Evolutionary conservation across 2,797 vertebrate species (phyloP).

Genomic region (Arnoldichthys spilopterus): DNA sequence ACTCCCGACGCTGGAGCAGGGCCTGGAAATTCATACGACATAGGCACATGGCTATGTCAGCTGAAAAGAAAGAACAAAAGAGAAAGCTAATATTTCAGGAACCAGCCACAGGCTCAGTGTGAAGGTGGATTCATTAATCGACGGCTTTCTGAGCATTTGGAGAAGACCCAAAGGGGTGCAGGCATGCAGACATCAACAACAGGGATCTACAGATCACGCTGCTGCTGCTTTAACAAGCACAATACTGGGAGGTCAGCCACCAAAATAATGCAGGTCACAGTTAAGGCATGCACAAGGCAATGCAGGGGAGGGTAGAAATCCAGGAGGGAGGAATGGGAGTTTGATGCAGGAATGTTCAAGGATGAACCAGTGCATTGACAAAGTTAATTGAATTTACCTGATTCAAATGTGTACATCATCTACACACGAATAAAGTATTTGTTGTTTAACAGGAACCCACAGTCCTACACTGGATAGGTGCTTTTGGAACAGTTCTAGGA

Average conservation of each 20-base stretch:
- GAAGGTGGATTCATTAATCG: conserved; percentile 21
- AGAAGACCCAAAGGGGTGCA: conserved; percentile 17
- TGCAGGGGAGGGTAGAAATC: conserved; percentile 28
- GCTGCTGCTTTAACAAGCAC: conserved; percentile 52
- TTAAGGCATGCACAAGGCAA: conserved; percentile 48
- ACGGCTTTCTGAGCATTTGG: conserved; percentile 2
- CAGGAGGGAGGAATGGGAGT: not conserved
- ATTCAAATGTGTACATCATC: not conserved
- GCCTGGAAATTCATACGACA: conserved; percentile 1
- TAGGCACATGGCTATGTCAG: not conserved
- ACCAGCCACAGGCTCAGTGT: conserved; percentile 15
- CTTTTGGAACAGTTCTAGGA: too few species aligned
- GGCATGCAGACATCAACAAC: conserved; percentile 45
- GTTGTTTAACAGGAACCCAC: too few species aligned
- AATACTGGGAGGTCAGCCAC: conserved; percentile 47
- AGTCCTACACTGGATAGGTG: too few species aligned
- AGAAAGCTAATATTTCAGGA: conserved; percentile 18
- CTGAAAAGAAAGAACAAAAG: conserved; percentile 21
- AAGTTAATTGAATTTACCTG: not conserved
- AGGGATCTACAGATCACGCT: conserved; percentile 54
- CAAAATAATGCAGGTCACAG: conserved; percentile 49
- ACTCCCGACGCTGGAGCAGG: not conserved
- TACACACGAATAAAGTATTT: not conserved
- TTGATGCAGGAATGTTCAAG: conserved; percentile 29
- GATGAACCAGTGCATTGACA: not conserved